Evolutionary conservation across 2,888 invertebrate genomes (phyloP).

Genomic region (Fragum sueziense): DNA sequence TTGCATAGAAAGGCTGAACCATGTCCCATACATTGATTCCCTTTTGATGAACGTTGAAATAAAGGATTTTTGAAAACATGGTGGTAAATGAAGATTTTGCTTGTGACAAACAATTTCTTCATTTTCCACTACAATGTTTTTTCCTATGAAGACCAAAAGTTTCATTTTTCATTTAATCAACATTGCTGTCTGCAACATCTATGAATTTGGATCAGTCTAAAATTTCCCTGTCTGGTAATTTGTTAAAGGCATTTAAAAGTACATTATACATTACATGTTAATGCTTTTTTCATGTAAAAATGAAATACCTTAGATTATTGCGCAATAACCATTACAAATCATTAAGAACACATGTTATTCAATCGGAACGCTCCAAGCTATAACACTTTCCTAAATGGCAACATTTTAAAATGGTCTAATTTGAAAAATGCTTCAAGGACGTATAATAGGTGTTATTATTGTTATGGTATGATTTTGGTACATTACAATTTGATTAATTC

Average conservation of each 20-base stretch:
- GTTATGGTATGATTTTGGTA: no score
- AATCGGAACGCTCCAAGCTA: neutral
- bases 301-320: slow-evolving; percentile 1
- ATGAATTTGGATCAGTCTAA: no score
- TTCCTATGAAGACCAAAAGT: no score
- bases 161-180: no score
- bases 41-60: neutral
- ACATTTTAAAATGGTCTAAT: neutral
- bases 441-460: neutral
- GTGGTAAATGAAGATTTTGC: neutral
- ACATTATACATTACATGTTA: neutral
- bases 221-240: no score
- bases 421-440: neutral
- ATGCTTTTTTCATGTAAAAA: slow-evolving; percentile 12
- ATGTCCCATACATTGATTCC: no score
- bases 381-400: neutral
- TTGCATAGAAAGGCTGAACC: no score
- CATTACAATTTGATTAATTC: no score
- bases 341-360: slow-evolving; percentile 12
- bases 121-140: neutral
- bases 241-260: neutral
- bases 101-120: neutral
- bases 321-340: slow-evolving; percentile 5
- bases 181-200: no score
- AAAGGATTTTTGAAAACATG: neutral